phyloP scores from a whole-genome alignment of 2,797 vertebrate species.

The Epinephelus malabaricus region DNA sequence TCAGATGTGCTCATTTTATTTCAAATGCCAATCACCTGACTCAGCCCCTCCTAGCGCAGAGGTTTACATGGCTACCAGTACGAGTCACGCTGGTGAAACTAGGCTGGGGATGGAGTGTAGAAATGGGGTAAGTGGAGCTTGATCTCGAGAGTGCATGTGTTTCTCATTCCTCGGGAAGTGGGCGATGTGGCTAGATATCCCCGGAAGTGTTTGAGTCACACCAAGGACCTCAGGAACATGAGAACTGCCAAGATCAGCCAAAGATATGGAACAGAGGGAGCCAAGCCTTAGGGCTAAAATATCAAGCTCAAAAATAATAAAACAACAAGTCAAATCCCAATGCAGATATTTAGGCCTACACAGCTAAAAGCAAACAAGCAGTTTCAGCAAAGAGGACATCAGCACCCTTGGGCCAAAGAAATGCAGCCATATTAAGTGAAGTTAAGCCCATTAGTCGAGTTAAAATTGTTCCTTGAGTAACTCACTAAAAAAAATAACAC shows the following conservation, averaged over 20 bases:
- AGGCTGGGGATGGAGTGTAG: slow-evolving; percentile 16
- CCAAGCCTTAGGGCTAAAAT: slow-evolving; percentile 63
- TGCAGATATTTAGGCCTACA: slow-evolving; percentile 75
- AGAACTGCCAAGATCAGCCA: slow-evolving; percentile 79
- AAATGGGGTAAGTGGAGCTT: slow-evolving; percentile 37
- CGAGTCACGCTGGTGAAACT: slow-evolving; percentile 22
- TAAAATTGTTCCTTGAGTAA: slow-evolving; percentile 42
- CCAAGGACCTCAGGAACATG: slow-evolving; percentile 65
- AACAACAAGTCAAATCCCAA: slow-evolving; percentile 77
- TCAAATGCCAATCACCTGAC: slow-evolving; percentile 37
- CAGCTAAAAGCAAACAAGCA: slow-evolving; percentile 78
- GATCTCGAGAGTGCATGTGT: slow-evolving; percentile 55
- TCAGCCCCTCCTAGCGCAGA: background rate
- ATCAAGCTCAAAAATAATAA: slow-evolving; percentile 75
- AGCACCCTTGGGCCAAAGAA: slow-evolving; percentile 59
- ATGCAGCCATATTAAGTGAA: slow-evolving; percentile 66
- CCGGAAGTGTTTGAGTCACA: slow-evolving; percentile 73
- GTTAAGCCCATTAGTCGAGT: slow-evolving; percentile 67
- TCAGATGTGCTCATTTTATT: slow-evolving; percentile 28
- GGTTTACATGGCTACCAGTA: slow-evolving; percentile 6
- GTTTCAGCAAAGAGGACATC: slow-evolving; percentile 75
- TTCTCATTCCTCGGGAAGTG: slow-evolving; percentile 63
- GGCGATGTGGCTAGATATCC: slow-evolving; percentile 64
- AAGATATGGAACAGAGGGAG: slow-evolving; percentile 66
- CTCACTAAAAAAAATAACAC: slow-evolving; percentile 11